Percentiles rank a stretch among this genome's conserved stretches.
phyloP scores from a whole-genome alignment of 2,113 vertebrate genomes.

The Ammospiza nelsoni region DNA sequence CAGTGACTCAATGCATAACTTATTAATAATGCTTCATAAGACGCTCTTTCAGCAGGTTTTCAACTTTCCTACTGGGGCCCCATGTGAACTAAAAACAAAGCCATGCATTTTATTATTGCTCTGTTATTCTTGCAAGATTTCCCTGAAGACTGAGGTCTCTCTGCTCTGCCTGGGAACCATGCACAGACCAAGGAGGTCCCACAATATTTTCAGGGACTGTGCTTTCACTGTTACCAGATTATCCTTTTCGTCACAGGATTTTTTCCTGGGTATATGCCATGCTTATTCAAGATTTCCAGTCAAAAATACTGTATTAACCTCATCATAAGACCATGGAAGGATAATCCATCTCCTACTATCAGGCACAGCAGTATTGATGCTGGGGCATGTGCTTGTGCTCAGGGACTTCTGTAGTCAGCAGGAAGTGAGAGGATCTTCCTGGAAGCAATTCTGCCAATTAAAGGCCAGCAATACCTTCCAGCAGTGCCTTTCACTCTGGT shows the following conservation, averaged over 20 bases:
- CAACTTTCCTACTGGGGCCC: slow-evolving; percentile 8
- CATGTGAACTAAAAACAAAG: slow-evolving; percentile 30
- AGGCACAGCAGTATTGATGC: background rate
- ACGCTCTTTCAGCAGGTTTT: slow-evolving; percentile 54
- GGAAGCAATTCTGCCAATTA: background rate
- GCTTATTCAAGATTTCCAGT: background rate
- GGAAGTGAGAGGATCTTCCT: background rate
- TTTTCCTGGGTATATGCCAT: background rate
- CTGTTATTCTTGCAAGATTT: slow-evolving; percentile 19
- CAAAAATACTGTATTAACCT: background rate
- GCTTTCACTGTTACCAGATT: background rate
- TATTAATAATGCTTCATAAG: slow-evolving; percentile 49
- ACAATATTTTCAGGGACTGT: background rate
- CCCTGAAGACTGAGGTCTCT: background rate
- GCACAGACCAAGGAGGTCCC: background rate
- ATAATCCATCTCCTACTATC: background rate
- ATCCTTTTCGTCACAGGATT: background rate
- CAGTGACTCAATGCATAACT: slow-evolving; percentile 47
- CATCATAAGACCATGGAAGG: background rate
- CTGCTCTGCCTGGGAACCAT: background rate
- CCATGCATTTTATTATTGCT: slow-evolving; percentile 32
- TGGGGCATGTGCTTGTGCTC: fast-evolving
- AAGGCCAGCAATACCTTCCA: background rate
- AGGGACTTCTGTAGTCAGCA: background rate
- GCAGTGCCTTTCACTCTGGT: background rate